phyloP scores from a whole-genome alignment of 2,888 invertebrate genomes.

The Macroteleia sp. region DNA sequence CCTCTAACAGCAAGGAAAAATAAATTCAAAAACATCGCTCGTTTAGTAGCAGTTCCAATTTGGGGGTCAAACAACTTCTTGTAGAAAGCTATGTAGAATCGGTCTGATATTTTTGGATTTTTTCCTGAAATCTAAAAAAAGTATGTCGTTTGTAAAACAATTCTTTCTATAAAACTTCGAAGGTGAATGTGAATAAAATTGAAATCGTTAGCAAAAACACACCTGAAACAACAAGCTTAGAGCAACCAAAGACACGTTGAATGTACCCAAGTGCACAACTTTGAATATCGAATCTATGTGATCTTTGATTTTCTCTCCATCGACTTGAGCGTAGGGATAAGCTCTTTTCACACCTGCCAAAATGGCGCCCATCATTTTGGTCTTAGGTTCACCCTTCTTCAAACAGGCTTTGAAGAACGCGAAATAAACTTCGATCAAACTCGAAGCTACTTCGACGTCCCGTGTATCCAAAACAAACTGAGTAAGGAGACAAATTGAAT shows the following conservation, averaged over 20 bases:
- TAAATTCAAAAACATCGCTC: no score
- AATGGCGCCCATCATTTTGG: conserved; percentile 92
- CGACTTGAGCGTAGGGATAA: conserved; percentile 91
- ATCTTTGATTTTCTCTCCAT: conserved; percentile 85
- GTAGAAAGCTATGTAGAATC: conserved; percentile 95
- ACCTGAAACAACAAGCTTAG: conserved; percentile 86
- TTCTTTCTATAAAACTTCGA: no score
- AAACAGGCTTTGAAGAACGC: conserved; percentile 97
- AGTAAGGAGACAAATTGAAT: conserved; percentile 95
- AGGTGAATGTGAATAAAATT: no score
- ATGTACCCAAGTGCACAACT: conserved; percentile 91
- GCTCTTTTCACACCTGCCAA: conserved; percentile 93
- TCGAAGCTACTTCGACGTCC: conserved; percentile 90
- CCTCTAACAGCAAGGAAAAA: no score
- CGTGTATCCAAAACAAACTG: conserved; percentile 91
- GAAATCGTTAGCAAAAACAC: no score
- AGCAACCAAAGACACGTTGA: conserved; percentile 88
- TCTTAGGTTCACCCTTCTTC: conserved; percentile 93
- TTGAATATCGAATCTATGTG: conserved; percentile 92
- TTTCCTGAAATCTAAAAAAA: conserved; percentile 72
- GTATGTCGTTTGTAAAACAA: no score
- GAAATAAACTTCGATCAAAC: conserved; percentile 95
- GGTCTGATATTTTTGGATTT: conserved; percentile 79
- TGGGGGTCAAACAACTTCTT: conserved; percentile 68
- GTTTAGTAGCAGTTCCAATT: no score